Percentiles rank a stretch among this genome's conserved stretches.
Evolutionary conservation across 2,113 vertebrate genomes (phyloP).

Genomic region (Talpa occidentalis): DNA sequence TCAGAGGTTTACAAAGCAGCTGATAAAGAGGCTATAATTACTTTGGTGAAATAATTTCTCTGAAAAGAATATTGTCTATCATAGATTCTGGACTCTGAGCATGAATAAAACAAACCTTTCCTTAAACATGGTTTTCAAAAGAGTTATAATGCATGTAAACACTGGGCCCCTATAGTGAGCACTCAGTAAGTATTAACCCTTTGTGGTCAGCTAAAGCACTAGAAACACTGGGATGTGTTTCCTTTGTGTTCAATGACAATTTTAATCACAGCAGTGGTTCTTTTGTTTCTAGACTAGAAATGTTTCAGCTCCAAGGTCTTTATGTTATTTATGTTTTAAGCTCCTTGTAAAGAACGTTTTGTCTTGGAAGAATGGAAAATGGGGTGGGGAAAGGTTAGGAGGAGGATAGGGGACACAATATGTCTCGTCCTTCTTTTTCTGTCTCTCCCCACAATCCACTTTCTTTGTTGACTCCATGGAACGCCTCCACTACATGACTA

Average conservation of each 20-base stretch:
- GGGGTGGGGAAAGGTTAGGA: neutral
- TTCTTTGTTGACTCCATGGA: neutral
- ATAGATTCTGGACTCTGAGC: neutral
- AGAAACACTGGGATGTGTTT: neutral
- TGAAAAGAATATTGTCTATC: neutral
- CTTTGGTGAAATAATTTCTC: slow-evolving; percentile 55
- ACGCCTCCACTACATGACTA: neutral
- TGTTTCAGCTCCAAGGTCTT: neutral
- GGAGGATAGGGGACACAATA: neutral
- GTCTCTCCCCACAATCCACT: too few species aligned
- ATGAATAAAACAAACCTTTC: slow-evolving; percentile 8
- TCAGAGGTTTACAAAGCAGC: neutral
- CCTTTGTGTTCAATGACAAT: neutral
- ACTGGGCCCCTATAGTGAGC: neutral
- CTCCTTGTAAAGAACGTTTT: neutral
- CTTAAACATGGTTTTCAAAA: slow-evolving; percentile 34
- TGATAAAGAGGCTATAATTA: slow-evolving; percentile 35
- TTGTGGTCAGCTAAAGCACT: neutral
- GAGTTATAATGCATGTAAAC: neutral
- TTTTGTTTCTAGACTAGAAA: neutral
- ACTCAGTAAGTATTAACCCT: neutral
- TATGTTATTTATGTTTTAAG: neutral
- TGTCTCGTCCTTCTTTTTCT: neutral
- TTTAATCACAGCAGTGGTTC: neutral
- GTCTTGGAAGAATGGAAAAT: neutral